Evolutionary conservation across 2,113 vertebrate species (phyloP).

Genomic region (Megaptera novaeangliae): DNA sequence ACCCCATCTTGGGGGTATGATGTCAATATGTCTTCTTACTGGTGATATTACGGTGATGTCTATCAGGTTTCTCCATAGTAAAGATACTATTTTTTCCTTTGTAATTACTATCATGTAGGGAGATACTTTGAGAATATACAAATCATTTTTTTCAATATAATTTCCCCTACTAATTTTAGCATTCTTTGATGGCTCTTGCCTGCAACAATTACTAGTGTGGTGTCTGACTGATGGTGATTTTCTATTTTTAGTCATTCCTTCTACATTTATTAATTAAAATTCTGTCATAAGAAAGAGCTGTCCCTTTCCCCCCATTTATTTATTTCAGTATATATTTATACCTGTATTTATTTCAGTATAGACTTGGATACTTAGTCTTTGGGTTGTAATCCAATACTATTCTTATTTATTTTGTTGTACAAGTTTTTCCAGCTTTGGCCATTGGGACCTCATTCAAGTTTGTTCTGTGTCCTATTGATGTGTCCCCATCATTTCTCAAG

Average conservation of each 20-base stretch:
- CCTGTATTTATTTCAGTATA: neutral
- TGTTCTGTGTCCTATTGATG: neutral
- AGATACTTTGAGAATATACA: neutral
- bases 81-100: neutral
- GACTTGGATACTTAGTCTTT: neutral
- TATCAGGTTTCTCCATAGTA: neutral
- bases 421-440: neutral
- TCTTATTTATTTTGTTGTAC: neutral
- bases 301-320: neutral
- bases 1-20: too few species aligned
- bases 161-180: neutral
- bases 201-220: neutral
- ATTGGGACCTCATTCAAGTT: neutral
- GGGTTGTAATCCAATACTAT: neutral
- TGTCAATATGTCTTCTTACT: neutral
- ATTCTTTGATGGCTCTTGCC: neutral
- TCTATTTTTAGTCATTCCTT: neutral
- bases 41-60: neutral
- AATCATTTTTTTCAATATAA: neutral
- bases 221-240: neutral
- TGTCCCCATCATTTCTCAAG: neutral
- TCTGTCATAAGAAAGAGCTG: neutral
- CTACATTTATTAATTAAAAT: neutral
- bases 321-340: neutral
- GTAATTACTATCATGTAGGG: neutral